A percentile compares a stretch with the other conserved stretches of the same genome.
These are phyloP conservation scores for Trichosurus vulpecula DNA, from an alignment of 2,797 vertebrate species.

Conservation along the genomic window DNA sequence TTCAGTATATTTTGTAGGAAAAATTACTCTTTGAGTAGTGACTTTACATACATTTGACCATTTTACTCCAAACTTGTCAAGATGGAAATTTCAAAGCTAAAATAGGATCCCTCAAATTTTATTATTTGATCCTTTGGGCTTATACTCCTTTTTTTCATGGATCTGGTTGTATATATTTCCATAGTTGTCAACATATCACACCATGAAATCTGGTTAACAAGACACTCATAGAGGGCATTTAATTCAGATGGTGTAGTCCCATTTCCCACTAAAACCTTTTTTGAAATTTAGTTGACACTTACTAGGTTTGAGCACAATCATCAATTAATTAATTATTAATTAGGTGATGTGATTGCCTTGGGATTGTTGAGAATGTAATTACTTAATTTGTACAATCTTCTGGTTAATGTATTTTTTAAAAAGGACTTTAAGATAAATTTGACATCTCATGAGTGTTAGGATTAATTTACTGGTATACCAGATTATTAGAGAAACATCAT, in stretches of 20 bases:
- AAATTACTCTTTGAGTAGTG: not conserved
- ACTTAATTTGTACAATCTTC: not conserved
- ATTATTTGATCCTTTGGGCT: not conserved
- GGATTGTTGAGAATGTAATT: not conserved
- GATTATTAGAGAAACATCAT: slow-evolving; percentile 27
- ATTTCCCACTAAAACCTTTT: not conserved
- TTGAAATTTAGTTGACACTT: not conserved
- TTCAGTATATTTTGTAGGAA: not conserved
- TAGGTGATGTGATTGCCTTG: not conserved
- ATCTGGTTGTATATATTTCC: not conserved
- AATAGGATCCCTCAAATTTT: not conserved
- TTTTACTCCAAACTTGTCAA: not conserved
- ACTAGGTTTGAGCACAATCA: not conserved
- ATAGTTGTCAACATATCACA: not conserved
- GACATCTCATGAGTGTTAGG: not conserved
- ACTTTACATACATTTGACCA: not conserved
- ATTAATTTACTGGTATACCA: slow-evolving; percentile 38
- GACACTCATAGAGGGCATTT: not conserved
- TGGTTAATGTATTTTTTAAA: not conserved
- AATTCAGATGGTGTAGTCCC: not conserved
- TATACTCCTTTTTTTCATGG: not conserved
- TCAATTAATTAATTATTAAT: not conserved
- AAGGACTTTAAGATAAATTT: not conserved
- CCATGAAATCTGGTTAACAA: not conserved
- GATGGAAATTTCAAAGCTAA: not conserved